phyloP scores from a whole-genome alignment of 2,113 vertebrate genomes.

The Chauna torquata region DNA sequence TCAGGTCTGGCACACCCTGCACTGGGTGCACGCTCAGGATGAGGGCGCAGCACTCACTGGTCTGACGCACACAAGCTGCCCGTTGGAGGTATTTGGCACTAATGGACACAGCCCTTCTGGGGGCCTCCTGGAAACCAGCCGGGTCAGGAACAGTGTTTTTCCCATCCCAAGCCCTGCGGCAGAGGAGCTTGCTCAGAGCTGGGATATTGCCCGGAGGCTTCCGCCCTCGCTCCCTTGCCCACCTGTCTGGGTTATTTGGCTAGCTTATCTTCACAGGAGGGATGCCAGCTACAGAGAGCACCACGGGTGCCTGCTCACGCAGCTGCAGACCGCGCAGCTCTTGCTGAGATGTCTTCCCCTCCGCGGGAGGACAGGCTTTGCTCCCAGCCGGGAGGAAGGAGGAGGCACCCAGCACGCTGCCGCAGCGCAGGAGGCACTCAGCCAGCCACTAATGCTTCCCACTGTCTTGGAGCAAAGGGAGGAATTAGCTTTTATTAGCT shows the following conservation, averaged over 20 bases:
- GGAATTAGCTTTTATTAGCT: conserved; percentile 66
- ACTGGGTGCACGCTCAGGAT: neutral
- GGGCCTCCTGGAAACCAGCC: neutral
- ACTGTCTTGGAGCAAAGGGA: conserved; percentile 46
- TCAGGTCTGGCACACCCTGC: neutral
- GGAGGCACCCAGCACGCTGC: neutral
- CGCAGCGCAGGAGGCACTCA: neutral
- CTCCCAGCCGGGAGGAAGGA: neutral
- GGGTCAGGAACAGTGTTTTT: neutral
- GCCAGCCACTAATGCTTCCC: conserved; percentile 44
- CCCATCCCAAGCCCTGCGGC: neutral
- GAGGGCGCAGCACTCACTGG: neutral
- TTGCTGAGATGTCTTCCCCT: neutral
- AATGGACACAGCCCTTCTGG: neutral
- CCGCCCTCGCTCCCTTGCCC: neutral
- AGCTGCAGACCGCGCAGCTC: rapidly evolving
- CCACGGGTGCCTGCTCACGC: neutral
- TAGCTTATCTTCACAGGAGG: neutral
- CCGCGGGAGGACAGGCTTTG: neutral
- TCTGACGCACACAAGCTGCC: neutral
- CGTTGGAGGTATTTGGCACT: neutral
- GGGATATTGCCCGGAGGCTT: neutral
- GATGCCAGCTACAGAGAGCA: neutral
- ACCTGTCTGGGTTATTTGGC: neutral
- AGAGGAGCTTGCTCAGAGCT: neutral